Evolutionary conservation across 2,888 invertebrate genomes (phyloP).

Genomic region (Euzophera pinguis): DNA sequence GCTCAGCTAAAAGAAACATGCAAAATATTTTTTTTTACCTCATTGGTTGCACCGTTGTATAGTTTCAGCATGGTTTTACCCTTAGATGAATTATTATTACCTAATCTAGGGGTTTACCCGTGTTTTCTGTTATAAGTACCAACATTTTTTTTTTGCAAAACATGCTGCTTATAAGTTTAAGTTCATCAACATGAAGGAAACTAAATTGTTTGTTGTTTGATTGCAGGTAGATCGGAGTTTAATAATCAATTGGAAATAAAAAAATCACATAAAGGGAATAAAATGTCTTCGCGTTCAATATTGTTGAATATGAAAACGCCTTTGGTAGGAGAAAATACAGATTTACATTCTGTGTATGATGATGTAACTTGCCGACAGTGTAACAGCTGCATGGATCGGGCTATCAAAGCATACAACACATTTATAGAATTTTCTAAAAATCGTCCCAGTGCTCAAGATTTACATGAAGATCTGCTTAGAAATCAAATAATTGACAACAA

Average conservation of each 20-base stretch:
- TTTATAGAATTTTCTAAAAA: constrained; percentile 21
- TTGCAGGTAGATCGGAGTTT: constrained; percentile 17
- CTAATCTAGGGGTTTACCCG: too few relatives aligned
- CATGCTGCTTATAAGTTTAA: too few relatives aligned
- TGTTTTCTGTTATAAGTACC: too few relatives aligned
- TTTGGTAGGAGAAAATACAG: constrained; percentile 25
- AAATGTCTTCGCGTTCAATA: constrained; percentile 28
- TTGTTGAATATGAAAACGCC: constrained; percentile 33
- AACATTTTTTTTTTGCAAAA: too few relatives aligned
- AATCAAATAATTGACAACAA: constrained; percentile 21
- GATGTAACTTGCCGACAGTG: constrained; percentile 43
- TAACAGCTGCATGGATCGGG: constrained; percentile 46
- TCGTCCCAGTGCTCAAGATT: constrained; percentile 24
- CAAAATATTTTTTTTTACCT: too few relatives aligned
- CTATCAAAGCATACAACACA: constrained; percentile 36
- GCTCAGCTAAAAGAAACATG: too few relatives aligned
- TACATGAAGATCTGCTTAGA: constrained; percentile 31
- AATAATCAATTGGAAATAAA: constrained; percentile 1
- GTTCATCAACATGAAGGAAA: too few relatives aligned
- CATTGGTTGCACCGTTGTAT: too few relatives aligned
- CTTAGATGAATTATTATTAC: too few relatives aligned
- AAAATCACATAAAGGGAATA: constrained; percentile 15
- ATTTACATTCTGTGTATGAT: constrained; percentile 37
- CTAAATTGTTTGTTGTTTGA: constrained; percentile 16
- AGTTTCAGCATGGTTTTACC: too few relatives aligned